These are phyloP conservation scores for Mirounga angustirostris DNA, from an alignment of 2,113 vertebrate species.

Conservation along the genomic window DNA sequence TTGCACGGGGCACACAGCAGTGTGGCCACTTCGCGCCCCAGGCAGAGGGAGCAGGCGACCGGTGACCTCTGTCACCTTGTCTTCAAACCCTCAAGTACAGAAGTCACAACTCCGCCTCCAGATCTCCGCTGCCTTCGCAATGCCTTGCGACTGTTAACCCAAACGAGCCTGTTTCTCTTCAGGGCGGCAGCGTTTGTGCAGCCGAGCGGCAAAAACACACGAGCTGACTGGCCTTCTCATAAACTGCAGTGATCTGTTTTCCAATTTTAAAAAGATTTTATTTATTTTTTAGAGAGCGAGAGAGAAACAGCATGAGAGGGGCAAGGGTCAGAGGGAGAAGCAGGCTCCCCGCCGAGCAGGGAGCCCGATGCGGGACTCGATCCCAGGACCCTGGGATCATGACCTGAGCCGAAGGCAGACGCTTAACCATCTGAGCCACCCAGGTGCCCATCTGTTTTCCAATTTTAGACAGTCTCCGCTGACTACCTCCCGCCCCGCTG, in stretches of 20 bases:
- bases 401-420: too few relatives aligned
- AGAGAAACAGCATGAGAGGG: too few relatives aligned
- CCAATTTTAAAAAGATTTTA: background rate
- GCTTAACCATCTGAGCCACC: too few relatives aligned
- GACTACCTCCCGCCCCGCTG: background rate
- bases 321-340: too few relatives aligned
- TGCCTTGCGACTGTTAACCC: background rate
- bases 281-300: too few relatives aligned
- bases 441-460: background rate
- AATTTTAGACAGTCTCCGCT: background rate
- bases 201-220: background rate
- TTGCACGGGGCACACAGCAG: background rate
- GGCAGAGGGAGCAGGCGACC: background rate
- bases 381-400: too few relatives aligned
- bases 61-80: background rate
- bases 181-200: background rate
- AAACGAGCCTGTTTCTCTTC: background rate
- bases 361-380: too few relatives aligned
- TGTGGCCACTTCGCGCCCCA: background rate
- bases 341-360: too few relatives aligned
- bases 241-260: background rate
- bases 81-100: background rate
- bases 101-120: background rate
- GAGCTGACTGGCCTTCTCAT: background rate
- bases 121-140: background rate